Evolutionary conservation across 2,888 invertebrate species (phyloP).

Genomic region (Timandra comae): DNA sequence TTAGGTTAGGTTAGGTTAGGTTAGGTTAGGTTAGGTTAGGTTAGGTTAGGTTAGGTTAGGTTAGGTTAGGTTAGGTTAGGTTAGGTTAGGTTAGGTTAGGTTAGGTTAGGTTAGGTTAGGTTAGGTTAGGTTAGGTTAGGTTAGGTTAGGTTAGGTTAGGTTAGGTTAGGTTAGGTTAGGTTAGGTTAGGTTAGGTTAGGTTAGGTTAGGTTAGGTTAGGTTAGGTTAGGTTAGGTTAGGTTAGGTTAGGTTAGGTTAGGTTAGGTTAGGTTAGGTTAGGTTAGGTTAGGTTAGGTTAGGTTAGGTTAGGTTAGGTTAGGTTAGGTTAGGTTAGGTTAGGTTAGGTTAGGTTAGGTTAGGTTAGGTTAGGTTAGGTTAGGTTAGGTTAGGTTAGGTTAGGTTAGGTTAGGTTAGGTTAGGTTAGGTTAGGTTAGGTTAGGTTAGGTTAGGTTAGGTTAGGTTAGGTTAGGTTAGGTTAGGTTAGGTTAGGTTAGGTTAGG

Average conservation of each 20-base stretch:
- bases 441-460: constrained; percentile 20
- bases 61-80: constrained; percentile 8
- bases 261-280: constrained; percentile 12
- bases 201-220: constrained; percentile 13
- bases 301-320: constrained; percentile 12
- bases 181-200: constrained; percentile 13
- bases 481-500: constrained; percentile 10
- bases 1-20: constrained; percentile 13
- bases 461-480: constrained; percentile 18
- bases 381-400: constrained; percentile 5
- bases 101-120: constrained; percentile 12
- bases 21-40: constrained; percentile 9
- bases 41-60: constrained; percentile 7
- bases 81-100: constrained; percentile 11
- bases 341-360: constrained; percentile 13
- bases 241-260: constrained; percentile 12
- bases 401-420: constrained; percentile 11
- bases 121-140: constrained; percentile 13
- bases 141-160: constrained; percentile 13
- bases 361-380: constrained; percentile 10
- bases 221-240: constrained; percentile 13
- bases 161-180: constrained; percentile 13
- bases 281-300: constrained; percentile 13
- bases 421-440: constrained; percentile 12
- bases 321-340: constrained; percentile 12